Evolutionary conservation across 1,140 invertebrate genomes (phyloP), one percentile per base, ranked within the genome.

Genomic region (Drosophila tsacasi): DNA sequence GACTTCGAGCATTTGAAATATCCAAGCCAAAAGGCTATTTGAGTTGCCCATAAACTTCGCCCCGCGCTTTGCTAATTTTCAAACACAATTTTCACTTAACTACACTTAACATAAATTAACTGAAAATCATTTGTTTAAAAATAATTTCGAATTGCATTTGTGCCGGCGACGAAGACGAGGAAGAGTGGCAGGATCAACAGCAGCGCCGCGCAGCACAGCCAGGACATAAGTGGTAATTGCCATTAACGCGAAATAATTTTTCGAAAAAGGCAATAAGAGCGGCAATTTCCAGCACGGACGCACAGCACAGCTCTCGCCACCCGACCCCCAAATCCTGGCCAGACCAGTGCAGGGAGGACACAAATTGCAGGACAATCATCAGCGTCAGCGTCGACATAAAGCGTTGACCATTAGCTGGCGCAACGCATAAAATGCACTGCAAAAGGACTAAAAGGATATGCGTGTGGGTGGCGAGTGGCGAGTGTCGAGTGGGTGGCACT

Each of bases 181-280:
- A 25, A 19, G 37, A 49, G 57, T 39, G 46, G 59, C 58, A 46
- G 72, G 68, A 61, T 25, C 59, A 55, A n/a, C 54, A 40, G 39
- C 69, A 63, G 32, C n/a, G 46, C 59, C 39, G 49, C 27, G 35
- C 52, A 30, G 58, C 21, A 21, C 68, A 37, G 46, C 44, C 59
- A 66, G 76, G 57, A 67, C 83, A 83, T 79, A 90, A 84, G 84
- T 89, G 85, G 84, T 90, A 89, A 90, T 90, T 85, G 84, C 85
- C 84, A 90, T 89, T 89, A 89, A 90, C 81, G 85, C 78, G 75
- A 81, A 89, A 89, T 90, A 90, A 89, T 89, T 90, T 89, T 84
- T 79, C 71, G 81, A 75, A 89, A 73, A 89, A 68, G 66, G 84
- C 85, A 89, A 89, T 89, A 89, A 89, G 81, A 81, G 72, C 73